Conservation (phyloP, 2,113 vertebrate genomes). For the Stictonetta naevosa region DNA sequence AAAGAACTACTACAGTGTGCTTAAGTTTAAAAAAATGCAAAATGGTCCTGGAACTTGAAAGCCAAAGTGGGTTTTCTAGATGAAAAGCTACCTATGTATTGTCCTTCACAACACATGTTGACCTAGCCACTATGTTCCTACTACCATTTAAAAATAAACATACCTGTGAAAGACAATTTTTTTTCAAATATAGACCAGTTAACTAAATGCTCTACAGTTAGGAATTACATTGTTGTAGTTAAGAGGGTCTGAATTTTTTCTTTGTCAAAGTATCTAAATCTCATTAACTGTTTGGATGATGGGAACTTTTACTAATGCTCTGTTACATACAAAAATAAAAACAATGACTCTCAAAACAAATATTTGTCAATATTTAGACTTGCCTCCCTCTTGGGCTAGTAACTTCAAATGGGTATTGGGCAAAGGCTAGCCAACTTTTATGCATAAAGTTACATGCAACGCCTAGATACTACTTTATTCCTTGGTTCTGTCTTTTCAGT, state of each 20-base stretch:
- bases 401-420: neutral
- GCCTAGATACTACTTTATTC: neutral
- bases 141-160: neutral
- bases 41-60: conserved; percentile 18
- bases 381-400: neutral
- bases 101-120: neutral
- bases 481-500: neutral
- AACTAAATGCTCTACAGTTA: neutral
- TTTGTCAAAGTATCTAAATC: neutral
- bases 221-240: neutral
- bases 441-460: neutral
- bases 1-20: conserved; percentile 28
- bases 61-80: neutral
- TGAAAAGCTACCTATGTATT: neutral
- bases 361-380: neutral
- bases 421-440: neutral
- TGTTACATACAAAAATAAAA: neutral
- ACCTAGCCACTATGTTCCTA: neutral
- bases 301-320: neutral
- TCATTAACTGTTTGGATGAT: neutral
- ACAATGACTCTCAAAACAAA: neutral
- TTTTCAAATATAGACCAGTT: neutral
- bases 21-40: conserved; percentile 16
- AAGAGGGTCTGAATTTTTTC: neutral
- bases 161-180: neutral